Base-by-base conservation (phyloP, 1,140 invertebrate species). In the Spodoptera litura region DNA sequence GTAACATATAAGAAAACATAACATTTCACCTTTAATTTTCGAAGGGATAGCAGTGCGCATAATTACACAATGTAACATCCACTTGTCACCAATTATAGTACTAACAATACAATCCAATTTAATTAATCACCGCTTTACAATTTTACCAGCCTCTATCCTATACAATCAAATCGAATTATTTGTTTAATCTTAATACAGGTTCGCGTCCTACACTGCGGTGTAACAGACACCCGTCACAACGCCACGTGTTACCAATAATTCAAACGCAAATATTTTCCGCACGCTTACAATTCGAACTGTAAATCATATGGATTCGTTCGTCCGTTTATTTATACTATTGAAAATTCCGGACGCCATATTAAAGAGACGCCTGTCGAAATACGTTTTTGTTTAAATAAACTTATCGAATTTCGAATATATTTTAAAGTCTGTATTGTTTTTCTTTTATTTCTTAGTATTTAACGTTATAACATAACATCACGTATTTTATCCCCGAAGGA, bases 201-300 rank as follows among this genome's bases (percentile, higher is more conserved):
- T 0, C 11, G 12, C 49, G 64, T 2, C 15, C 25, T 61, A 76
- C 72, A 59, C 49, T 20, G 44, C 80, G 80, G 80, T 83, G 80
- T 78, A 55, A 83, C 44, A 51, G 51, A 2, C 78, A 35, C 53
- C 61, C 52, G 62, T 72, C 53, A 75, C 2, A 25, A 62, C 49
- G 35, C 79, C 78, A 79, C 78, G 80, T 83, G 75, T 59, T 78
- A 44, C 51, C 71, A 76, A 79, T 82, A 79, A 79, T 58, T 82
- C 73, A 56, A 58, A 68, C 59, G 66, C n/a, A 61, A 51, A 61
- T 82, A 76, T 81, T 79, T 79, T 71, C 31, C 52, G 31, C 3
- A 15, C 9, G 31, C 13, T 15, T 38, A 72, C 72, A 27, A 80
- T 79, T 56, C 51, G 0, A 6, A 27, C 15, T 44, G 49, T 80